A percentile compares a stretch with the other conserved stretches of the same genome.
Evolutionary conservation across 2,113 vertebrate genomes (phyloP).

Genomic region (Serilophus lunatus): DNA sequence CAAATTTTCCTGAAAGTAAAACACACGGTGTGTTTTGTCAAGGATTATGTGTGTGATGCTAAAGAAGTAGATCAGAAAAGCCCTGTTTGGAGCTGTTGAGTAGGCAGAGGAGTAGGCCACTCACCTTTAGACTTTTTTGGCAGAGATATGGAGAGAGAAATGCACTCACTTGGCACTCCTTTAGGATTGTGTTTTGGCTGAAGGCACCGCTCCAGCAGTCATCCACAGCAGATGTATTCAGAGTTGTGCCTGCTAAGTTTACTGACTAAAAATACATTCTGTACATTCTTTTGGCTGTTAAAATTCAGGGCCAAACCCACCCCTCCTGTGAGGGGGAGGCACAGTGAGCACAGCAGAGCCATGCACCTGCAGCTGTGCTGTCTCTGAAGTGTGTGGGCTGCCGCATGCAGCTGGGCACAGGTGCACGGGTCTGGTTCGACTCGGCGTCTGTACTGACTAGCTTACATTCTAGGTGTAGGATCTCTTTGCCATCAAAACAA

Average conservation of each 20-base stretch:
- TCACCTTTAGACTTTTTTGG: not conserved
- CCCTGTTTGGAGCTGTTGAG: not conserved
- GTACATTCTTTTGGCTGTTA: not conserved
- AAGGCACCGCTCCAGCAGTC: not conserved
- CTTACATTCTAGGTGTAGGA: not conserved
- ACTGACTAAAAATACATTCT: not conserved
- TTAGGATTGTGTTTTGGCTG: not conserved
- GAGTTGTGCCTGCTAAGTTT: not conserved
- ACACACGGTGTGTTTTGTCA: not conserved
- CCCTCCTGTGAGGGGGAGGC: no score
- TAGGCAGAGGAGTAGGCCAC: not conserved
- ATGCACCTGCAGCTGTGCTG: accelerated
- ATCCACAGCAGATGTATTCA: not conserved
- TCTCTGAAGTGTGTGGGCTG: not conserved
- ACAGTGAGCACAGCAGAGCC: accelerated
- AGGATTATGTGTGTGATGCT: not conserved
- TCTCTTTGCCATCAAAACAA: not conserved
- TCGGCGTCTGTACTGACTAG: accelerated
- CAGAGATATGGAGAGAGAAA: not conserved
- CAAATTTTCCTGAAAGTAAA: not conserved
- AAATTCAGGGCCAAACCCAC: not conserved
- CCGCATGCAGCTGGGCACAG: not conserved
- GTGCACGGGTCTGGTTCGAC: not conserved
- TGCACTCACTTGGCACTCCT: not conserved
- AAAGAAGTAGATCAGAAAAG: not conserved